A percentile compares a stretch with the other conserved stretches of the same genome.
These are phyloP conservation scores for Galeopsomyia nigrocyanea DNA, from an alignment of 2,888 invertebrate genomes.

Conservation along the genomic window DNA sequence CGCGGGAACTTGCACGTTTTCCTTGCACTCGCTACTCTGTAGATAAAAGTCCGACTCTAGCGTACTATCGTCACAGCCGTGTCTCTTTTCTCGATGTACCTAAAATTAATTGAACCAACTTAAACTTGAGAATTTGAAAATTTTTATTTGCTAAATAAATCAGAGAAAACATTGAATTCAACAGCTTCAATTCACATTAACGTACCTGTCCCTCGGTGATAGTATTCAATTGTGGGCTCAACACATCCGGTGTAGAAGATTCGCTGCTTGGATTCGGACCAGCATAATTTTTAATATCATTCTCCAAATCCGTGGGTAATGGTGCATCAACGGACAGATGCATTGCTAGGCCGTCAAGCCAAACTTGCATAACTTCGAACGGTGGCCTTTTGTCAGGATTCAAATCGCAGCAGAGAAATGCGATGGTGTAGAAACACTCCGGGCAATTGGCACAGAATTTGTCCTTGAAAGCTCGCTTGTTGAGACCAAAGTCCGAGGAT, in stretches of 20 bases:
- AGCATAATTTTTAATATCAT: conserved; percentile 82
- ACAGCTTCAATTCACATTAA: not conserved
- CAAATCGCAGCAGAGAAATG: conserved; percentile 91
- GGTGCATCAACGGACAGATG: conserved; percentile 77
- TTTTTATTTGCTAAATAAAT: too few relatives aligned
- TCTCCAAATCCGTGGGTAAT: conserved; percentile 77
- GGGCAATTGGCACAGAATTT: conserved; percentile 90
- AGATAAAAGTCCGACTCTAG: conserved; percentile 61
- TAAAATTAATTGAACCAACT: conserved; percentile 4
- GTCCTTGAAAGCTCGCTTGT: conserved; percentile 86
- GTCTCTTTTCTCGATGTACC: conserved; percentile 64
- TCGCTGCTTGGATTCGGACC: conserved; percentile 74
- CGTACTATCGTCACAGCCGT: conserved; percentile 64
- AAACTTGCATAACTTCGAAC: conserved; percentile 90
- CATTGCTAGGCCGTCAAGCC: conserved; percentile 85
- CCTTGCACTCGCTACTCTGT: conserved; percentile 49
- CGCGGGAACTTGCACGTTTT: conserved; percentile 31
- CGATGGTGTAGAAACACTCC: conserved; percentile 87
- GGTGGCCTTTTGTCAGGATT: conserved; percentile 93
- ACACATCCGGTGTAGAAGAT: conserved; percentile 73
- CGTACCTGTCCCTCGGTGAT: conserved; percentile 71
- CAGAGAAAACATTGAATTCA: not conserved
- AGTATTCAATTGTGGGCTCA: conserved; percentile 72
- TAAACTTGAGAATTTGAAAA: not conserved
- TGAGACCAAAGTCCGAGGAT: conserved; percentile 91